Evolutionary conservation across 2,797 vertebrate species (phyloP), one percentile per base, ranked within the genome.

Genomic region (Labeo calbasu): DNA sequence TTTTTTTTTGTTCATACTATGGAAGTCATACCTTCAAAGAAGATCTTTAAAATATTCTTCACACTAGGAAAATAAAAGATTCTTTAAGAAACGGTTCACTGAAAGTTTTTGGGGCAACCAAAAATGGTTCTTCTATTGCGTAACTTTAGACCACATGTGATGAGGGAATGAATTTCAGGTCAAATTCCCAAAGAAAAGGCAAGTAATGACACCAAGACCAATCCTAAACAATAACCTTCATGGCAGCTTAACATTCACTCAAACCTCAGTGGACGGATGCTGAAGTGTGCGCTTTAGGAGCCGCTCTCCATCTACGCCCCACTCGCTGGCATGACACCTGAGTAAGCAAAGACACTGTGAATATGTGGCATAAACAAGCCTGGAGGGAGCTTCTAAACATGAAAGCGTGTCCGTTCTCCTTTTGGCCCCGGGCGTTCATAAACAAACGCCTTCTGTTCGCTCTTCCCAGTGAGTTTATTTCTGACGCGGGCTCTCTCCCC

Each of bases 311-410:
- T 48, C 68, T 43, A 43, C 40, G 40, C 40, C 40, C 23, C 23
- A 73, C 32, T 82, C 8, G 51, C 48, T 85, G 77, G 68, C 77
- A 77, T 1, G 15, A 75, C 61, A 81, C 78, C 48, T 2, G 48
- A 79, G 75, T 84, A 82, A 85, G 79, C 85, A 77, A 61, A 73
- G 3, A 89, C 69, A 83, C 85, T 88, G 86, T 77, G 81, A 88
- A 89, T 90, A 21, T 70, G 87, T 61, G 83, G 89, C 84, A 88
- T 89, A 91, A 92, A 92, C 92, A 92, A 91, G 86, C 86, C 90
- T 73, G 77, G 48, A 86, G 86, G 86, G 88, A 83, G 88, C 86
- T 88, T 81, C 85, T 66, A 86, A 90, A 91, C 86, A 91, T 77
- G 73, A 88, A 88, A 88, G 83, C 81, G 19, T 13, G 87, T 85